A percentile compares a stretch with the other conserved stretches of the same genome.
These are phyloP conservation scores for Drosophila vallismaia DNA, from an alignment of 2,888 invertebrate species.

Conservation along the genomic window DNA sequence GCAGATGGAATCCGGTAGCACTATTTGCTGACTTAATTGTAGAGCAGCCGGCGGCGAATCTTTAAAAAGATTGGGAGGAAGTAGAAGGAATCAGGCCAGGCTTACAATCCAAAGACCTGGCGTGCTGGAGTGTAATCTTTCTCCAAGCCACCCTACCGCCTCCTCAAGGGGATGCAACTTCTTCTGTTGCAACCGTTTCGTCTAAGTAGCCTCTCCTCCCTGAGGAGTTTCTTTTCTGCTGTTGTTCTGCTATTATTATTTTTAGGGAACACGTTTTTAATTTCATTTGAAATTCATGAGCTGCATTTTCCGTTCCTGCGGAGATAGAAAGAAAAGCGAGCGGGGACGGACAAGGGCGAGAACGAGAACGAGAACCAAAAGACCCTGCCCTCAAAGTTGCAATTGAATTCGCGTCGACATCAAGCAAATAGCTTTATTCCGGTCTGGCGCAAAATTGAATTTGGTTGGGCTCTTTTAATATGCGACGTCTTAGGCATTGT, in stretches of 20 bases:
- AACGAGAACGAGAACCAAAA: not conserved
- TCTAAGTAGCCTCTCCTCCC: not conserved
- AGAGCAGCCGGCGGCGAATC: constrained; percentile 21
- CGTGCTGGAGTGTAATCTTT: constrained; percentile 54
- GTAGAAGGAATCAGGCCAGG: constrained; percentile 13
- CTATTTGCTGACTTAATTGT: constrained; percentile 67
- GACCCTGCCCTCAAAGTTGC: constrained; percentile 31
- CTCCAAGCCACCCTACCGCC: not conserved
- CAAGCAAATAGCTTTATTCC: constrained; percentile 53
- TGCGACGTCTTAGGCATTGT: constrained; percentile 47
- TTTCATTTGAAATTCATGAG: constrained; percentile 73
- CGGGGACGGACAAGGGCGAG: too few species aligned
- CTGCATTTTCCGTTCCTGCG: constrained; percentile 39
- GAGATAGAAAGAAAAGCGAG: not conserved
- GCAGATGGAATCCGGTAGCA: constrained; percentile 25
- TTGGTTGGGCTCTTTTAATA: constrained; percentile 49
- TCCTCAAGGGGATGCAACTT: constrained; percentile 20
- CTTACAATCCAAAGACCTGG: constrained; percentile 65
- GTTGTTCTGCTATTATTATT: constrained; percentile 41
- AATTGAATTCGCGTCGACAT: constrained; percentile 42
- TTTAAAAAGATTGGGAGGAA: too few species aligned
- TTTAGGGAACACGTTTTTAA: constrained; percentile 57
- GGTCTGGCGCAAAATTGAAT: constrained; percentile 57
- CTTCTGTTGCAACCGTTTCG: constrained; percentile 9
- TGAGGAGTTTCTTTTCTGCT: constrained; percentile 14